phyloP scores from a whole-genome alignment of 2,797 vertebrate species.

The Peromyscus aztecus region DNA sequence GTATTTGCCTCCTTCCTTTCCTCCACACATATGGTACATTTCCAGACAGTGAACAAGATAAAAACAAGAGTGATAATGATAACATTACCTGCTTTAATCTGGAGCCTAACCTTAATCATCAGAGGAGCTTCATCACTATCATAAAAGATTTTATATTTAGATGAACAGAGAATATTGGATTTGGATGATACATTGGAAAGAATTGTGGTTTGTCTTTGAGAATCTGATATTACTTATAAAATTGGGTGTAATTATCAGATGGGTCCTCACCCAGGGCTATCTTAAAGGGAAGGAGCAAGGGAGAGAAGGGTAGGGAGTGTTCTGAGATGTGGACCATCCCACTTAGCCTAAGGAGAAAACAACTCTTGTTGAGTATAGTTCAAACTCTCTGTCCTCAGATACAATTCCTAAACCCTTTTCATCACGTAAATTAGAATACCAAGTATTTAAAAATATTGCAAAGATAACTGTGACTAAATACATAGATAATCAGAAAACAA shows the following conservation, averaged over 20 bases:
- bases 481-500: not conserved
- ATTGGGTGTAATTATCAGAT: not conserved
- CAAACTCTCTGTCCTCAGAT: not conserved
- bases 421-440: not conserved
- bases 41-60: not conserved
- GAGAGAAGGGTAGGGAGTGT: no score
- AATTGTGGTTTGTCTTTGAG: not conserved
- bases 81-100: accelerated
- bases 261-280: not conserved
- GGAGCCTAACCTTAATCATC: not conserved
- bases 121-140: not conserved
- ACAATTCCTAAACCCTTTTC: not conserved
- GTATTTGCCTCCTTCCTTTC: not conserved
- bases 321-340: not conserved
- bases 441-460: not conserved
- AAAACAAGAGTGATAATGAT: not conserved
- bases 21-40: not conserved
- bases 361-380: not conserved
- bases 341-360: not conserved
- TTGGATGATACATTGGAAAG: not conserved
- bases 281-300: not conserved
- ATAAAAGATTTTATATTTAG: not conserved
- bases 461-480: not conserved
- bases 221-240: not conserved
- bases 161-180: not conserved